Base-by-base conservation (phyloP, 1,140 invertebrate genomes). In the Drosophila insularis region DNA sequence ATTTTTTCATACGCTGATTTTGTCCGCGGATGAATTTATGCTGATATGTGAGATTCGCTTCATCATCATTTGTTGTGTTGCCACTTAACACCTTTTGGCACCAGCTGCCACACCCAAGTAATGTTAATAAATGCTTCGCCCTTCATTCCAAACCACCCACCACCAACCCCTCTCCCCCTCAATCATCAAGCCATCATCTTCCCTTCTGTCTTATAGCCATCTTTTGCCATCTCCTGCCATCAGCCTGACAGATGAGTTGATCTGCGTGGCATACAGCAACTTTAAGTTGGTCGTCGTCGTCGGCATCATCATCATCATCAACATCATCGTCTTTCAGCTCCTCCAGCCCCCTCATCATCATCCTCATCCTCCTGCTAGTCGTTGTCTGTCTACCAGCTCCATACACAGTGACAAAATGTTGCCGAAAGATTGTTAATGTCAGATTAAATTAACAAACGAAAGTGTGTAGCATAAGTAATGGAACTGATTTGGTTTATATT, bases 11-110 rank as follows among this genome's bases (percentile, higher is more conserved):
- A 81, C 82, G 82, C 82, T 81, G 81, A 86, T 86, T 86, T 86
- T 77, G 73, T 69, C 53, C 73, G 37, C 73, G 73, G 62, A 75
- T 75, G 68, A 76, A 75, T 73, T 81, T 81, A 75, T 72, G 68
- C 63, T 73, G 62, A 78, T 81, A 68, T 74, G 73, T 70, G 70
- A 54, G 81, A 77, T 78, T 78, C 73, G 84, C 71, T 74, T 86
- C 84, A 89, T 86, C 84, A 87, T 86, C 84, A 87, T 85, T 86
- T 89, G 72, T 60, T 64, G 63, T 75, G 64, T 68, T 75, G 75
- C 72, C 75, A 75, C 75, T 78, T 78, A 78, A 78, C 75, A 78
- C 75, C 75, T 78, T 78, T 74, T 78, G 75, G 75, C 75, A 78
- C 72, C 80, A 78, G 80, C 76, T 77, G 60, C 65, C 64, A 55